Evolutionary conservation across 2,113 vertebrate species (phyloP).

Genomic region (Epinephelus fuscoguttatus): DNA sequence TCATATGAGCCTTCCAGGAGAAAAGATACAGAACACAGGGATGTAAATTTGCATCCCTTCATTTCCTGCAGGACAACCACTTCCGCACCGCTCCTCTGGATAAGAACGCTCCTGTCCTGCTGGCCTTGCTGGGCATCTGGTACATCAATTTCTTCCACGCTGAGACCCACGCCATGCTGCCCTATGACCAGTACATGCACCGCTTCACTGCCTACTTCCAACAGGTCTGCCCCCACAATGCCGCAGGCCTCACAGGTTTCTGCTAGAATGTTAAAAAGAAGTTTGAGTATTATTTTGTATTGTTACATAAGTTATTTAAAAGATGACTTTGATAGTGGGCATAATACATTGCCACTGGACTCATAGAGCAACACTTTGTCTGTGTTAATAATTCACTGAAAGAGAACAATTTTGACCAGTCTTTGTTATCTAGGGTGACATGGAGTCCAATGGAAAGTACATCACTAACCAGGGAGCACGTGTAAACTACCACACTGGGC

Average conservation of each 20-base stretch:
- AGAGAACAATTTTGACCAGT: not conserved
- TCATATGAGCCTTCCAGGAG: rapidly evolving
- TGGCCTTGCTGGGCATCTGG: conserved; percentile 96
- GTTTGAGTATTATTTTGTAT: too few species aligned
- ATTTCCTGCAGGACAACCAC: conserved; percentile 90
- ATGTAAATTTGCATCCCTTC: not conserved
- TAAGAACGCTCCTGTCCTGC: conserved; percentile 90
- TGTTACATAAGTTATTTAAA: not conserved
- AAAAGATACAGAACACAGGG: not conserved
- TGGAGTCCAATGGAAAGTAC: conserved; percentile 99
- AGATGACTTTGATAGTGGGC: not conserved
- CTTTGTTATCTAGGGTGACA: conserved; percentile 89
- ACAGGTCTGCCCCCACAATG: conserved; percentile 86
- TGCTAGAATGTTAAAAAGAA: not conserved
- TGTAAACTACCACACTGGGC: conserved; percentile 94
- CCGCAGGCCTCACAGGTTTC: not conserved
- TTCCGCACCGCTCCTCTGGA: conserved; percentile 92
- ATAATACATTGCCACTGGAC: not conserved
- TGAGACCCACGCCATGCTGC: conserved; percentile 94
- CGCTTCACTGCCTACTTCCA: conserved; percentile 99
- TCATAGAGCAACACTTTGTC: not conserved
- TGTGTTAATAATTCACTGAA: not conserved
- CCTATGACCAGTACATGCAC: conserved; percentile 98
- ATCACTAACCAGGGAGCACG: conserved; percentile 92
- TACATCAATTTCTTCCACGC: conserved; percentile 96